Evolutionary conservation across 2,113 vertebrate species (phyloP).

Genomic region (Aspidoscelis tigris): DNA sequence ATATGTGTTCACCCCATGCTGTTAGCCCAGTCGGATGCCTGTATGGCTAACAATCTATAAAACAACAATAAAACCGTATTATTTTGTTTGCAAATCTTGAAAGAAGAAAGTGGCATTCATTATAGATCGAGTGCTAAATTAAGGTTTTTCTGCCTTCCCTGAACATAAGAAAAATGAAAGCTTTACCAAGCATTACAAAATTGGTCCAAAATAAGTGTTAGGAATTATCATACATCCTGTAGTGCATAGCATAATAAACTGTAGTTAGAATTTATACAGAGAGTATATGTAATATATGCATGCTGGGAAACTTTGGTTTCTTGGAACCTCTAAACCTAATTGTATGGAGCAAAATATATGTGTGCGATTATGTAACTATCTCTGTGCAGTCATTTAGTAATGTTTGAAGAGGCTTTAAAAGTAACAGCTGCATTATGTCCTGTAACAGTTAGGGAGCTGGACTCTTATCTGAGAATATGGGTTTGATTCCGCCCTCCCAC

Average conservation of each 20-base stretch:
- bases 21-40: neutral
- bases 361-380: neutral
- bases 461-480: no score
- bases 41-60: neutral
- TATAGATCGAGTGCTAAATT: constrained; percentile 15
- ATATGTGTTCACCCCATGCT: neutral
- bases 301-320: neutral
- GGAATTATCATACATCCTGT: neutral
- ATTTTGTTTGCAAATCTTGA: neutral
- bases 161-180: neutral
- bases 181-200: constrained; percentile 7
- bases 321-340: neutral
- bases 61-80: neutral
- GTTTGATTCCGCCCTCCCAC: no score
- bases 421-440: neutral
- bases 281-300: neutral
- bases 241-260: neutral
- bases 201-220: neutral
- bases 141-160: neutral
- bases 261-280: neutral
- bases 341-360: neutral
- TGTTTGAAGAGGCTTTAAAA: neutral
- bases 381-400: neutral
- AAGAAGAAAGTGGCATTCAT: constrained; percentile 1
- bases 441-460: neutral